phyloP scores from a whole-genome alignment of 2,797 vertebrate species.

The Spheniscus humboldti region DNA sequence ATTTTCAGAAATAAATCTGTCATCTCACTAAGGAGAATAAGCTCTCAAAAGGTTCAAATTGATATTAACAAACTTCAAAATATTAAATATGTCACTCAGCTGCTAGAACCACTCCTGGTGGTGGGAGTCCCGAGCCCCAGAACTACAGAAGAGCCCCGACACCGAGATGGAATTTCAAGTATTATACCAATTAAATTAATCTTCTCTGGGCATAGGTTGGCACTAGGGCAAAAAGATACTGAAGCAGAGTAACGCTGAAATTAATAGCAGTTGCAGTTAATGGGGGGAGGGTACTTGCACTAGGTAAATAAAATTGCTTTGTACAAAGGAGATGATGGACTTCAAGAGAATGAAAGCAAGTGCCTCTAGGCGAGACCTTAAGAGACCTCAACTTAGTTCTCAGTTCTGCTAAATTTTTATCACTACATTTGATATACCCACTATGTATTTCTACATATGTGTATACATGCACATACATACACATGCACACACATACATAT shows the following conservation, averaged over 20 bases:
- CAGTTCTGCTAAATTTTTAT: not conserved
- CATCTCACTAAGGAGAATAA: not conserved
- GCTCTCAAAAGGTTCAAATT: not conserved
- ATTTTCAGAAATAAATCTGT: not conserved
- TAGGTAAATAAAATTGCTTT: not conserved
- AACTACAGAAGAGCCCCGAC: not conserved
- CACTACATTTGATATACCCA: not conserved
- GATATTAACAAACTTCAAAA: not conserved
- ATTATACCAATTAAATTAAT: not conserved
- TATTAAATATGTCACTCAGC: not conserved
- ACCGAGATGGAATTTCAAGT: not conserved
- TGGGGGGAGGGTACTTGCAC: not conserved
- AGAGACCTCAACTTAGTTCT: not conserved
- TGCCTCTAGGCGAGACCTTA: not conserved
- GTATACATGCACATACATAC: rapidly evolving
- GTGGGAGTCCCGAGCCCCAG: not conserved
- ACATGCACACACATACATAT: no score
- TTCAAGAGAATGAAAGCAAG: not conserved
- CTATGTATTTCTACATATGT: not conserved
- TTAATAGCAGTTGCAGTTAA: not conserved
- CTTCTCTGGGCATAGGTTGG: not conserved
- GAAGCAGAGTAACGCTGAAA: not conserved
- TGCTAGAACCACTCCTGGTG: not conserved
- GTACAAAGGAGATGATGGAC: not conserved
- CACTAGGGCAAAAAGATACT: not conserved